Evolutionary conservation across 2,888 invertebrate species (phyloP), one percentile per base, ranked within the genome.

Genomic region (Eulithis prunata): DNA sequence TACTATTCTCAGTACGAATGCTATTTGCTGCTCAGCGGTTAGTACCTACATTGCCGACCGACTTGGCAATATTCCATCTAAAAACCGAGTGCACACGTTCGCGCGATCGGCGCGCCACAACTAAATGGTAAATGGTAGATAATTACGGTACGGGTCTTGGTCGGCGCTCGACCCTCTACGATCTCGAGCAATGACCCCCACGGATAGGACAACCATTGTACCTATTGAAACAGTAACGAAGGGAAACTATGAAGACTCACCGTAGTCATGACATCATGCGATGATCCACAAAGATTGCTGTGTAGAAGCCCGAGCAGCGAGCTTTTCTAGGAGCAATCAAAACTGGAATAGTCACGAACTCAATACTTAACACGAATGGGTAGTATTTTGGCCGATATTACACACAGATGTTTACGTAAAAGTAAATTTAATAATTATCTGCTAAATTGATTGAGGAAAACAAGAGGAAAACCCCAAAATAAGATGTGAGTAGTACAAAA

Each of bases 31-130:
- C 69, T 21, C 21, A 21, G 21, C 52, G 68, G 32, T 32, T 32
- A 41, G 1, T 38, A 38, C 38, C 73, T 75, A 71, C 71, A 69
- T 66, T 61, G 69, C 70, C 84, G 86, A 83, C 87, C 89, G 85
- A 88, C 83, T 91, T 91, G 91, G 91, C 91, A 89, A 70, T 79
- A 78, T 82, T 89, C 91, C 91, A 91, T 86, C 72, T 76, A 74
- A 75, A 67, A 72, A 65, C 58, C 62, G 75, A 69, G 71, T 70
- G 77, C 71, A 71, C 70, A 75, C 80, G 77, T 78, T 61, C 71
- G 75, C 70, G 75, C 77, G 58, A 28, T 71, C 72, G 70, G 62
- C 78, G 74, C 78, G 73, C 74, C 74, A 77, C 69, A 71, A 78
- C 78, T 82, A 84, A 88, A 88, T 87, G 46, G 81, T 82, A 79